A percentile compares a stretch with the other conserved stretches of the same genome.
phyloP scores from a whole-genome alignment of 2,797 vertebrate species.

The Steatocranus sp. region DNA sequence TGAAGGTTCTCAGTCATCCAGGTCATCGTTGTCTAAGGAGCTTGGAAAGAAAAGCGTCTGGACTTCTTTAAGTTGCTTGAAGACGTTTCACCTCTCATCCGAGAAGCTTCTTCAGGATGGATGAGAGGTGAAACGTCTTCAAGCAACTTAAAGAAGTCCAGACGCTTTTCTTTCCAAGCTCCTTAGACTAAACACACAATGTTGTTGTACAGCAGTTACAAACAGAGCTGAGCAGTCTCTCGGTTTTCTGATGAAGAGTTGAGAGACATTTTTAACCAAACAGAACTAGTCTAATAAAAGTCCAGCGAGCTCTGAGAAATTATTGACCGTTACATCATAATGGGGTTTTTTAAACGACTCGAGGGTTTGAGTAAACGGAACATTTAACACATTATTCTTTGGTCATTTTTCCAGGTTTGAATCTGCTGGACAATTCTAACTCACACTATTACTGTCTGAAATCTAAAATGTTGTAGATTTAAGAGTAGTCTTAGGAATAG shows the following conservation, averaged over 20 bases:
- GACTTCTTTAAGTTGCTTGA: too few relatives aligned
- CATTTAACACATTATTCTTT: not conserved
- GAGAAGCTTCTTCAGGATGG: not conserved
- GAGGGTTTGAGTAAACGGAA: not conserved
- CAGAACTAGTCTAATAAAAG: not conserved
- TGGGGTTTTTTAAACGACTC: not conserved
- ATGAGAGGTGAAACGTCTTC: not conserved
- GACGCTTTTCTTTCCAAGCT: not conserved
- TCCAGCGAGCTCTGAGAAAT: not conserved
- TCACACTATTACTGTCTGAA: rapidly evolving
- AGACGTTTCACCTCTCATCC: too few relatives aligned
- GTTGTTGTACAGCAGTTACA: not conserved
- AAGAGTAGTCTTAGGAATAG: not conserved
- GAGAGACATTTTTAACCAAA: not conserved
- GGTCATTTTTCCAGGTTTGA: not conserved
- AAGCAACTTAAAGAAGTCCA: not conserved
- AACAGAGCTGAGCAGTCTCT: not conserved
- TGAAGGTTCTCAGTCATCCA: not conserved
- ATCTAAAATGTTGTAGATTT: rapidly evolving
- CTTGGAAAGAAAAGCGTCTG: too few relatives aligned
- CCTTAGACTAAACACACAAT: not conserved
- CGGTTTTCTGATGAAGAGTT: not conserved
- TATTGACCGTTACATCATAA: not conserved
- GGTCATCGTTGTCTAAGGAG: not conserved
- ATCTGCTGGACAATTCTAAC: not conserved